phyloP scores from a whole-genome alignment of 2,113 vertebrate genomes.

The Rhineura floridana region DNA sequence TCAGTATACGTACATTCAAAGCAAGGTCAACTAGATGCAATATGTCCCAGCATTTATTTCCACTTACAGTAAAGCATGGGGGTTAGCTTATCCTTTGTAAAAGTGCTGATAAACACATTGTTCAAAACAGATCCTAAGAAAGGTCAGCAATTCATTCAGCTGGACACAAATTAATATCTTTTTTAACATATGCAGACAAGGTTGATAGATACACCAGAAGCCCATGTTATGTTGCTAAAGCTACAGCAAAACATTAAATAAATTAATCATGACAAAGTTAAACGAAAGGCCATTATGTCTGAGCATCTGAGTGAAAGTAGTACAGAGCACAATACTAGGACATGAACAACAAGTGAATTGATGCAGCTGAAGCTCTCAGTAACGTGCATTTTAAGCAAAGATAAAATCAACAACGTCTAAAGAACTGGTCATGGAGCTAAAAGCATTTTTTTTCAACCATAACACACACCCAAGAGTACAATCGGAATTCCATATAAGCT shows the following conservation, averaged over 20 bases:
- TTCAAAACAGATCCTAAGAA: not conserved
- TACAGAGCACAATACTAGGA: not conserved
- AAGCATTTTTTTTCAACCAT: not conserved
- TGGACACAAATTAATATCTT: not conserved
- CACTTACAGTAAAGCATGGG: not conserved
- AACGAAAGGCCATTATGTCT: not conserved
- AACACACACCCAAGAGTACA: not conserved
- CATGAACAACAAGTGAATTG: not conserved
- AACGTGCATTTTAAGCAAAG: not conserved
- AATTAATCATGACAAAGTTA: not conserved
- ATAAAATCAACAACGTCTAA: slow-evolving; percentile 1
- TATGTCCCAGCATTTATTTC: not conserved
- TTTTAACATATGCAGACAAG: not conserved
- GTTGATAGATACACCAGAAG: not conserved
- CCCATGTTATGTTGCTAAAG: not conserved
- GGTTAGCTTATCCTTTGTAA: not conserved
- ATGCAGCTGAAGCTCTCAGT: not conserved
- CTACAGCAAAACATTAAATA: not conserved
- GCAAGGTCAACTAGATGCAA: not conserved
- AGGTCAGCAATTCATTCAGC: not conserved
- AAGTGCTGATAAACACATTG: not conserved
- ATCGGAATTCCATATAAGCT: not conserved
- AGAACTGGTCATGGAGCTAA: not conserved
- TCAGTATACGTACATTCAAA: not conserved
- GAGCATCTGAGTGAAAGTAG: not conserved